Percentiles rank a stretch among this genome's conserved stretches.
Evolutionary conservation across 2,888 invertebrate genomes (phyloP).

Genomic region (Pristionchus arcanus): DNA sequence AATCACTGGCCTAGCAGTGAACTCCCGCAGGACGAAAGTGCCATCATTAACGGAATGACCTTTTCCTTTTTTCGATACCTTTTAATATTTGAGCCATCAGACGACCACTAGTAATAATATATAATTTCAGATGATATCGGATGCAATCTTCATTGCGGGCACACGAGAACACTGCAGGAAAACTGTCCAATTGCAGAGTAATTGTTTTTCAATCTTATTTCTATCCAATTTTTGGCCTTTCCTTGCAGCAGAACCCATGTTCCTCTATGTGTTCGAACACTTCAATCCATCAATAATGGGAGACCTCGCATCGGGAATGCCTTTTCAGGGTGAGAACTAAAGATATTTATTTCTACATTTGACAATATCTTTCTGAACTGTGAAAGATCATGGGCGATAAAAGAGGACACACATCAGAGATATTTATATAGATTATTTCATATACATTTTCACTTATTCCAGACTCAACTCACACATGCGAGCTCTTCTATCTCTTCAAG

Average conservation of each 20-base stretch:
- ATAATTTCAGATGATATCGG: neutral
- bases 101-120: too few relatives aligned
- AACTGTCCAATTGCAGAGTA: neutral
- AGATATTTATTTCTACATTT: too few relatives aligned
- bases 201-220: neutral
- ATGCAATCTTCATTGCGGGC: neutral
- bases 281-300: neutral
- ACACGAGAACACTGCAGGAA: constrained; percentile 11
- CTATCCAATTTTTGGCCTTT: neutral
- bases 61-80: too few relatives aligned
- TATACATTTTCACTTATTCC: neutral
- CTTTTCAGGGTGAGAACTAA: neutral
- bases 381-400: too few relatives aligned
- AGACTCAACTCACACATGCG: neutral
- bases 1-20: too few relatives aligned
- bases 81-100: too few relatives aligned
- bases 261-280: constrained; percentile 21
- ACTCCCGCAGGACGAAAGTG: too few relatives aligned
- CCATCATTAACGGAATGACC: too few relatives aligned
- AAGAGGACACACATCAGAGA: too few relatives aligned
- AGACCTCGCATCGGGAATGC: neutral
- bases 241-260: neutral
- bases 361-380: too few relatives aligned
- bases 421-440: too few relatives aligned
- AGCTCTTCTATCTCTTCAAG: constrained; percentile 30